phyloP scores from a whole-genome alignment of 2,888 invertebrate species.

The Cryptocephalus primarius region DNA sequence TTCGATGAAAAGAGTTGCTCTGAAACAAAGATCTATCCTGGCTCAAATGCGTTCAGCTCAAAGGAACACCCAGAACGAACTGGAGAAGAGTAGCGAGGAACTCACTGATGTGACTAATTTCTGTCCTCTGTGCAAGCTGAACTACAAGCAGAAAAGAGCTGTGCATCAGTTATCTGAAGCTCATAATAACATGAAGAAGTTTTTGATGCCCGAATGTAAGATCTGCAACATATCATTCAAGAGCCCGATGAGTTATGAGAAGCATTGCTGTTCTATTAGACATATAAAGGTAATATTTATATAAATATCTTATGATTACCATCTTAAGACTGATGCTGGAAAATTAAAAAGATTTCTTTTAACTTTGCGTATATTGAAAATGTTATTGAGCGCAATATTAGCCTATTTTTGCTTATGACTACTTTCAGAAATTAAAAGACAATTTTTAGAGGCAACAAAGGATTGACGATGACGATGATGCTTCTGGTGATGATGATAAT shows the following conservation, averaged over 20 bases:
- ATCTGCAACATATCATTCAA: conserved; percentile 68
- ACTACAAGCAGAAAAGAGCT: conserved; percentile 44
- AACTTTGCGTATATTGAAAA: not conserved
- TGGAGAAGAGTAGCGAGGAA: conserved; percentile 62
- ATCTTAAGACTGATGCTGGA: no score
- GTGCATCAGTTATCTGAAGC: conserved; percentile 70
- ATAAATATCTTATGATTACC: not conserved
- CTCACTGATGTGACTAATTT: conserved; percentile 33
- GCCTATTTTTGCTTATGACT: no score
- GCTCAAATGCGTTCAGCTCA: conserved; percentile 70
- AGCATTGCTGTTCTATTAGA: conserved; percentile 69
- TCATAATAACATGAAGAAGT: conserved; percentile 76
- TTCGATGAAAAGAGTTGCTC: conserved; percentile 62
- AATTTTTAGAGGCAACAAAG: conserved; percentile 46
- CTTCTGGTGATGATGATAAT: conserved; percentile 57
- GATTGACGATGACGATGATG: conserved; percentile 35
- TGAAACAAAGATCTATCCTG: conserved; percentile 53
- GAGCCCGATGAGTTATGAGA: conserved; percentile 77
- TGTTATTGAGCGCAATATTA: not conserved
- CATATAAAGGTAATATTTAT: conserved; percentile 56
- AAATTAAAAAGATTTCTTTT: no score
- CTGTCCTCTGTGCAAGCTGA: conserved; percentile 36
- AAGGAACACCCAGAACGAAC: conserved; percentile 65
- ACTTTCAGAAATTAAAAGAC: no score
- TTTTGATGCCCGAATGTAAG: conserved; percentile 72